Base-by-base conservation (phyloP, 2,113 vertebrate genomes). In the Anoplopoma fimbria region DNA sequence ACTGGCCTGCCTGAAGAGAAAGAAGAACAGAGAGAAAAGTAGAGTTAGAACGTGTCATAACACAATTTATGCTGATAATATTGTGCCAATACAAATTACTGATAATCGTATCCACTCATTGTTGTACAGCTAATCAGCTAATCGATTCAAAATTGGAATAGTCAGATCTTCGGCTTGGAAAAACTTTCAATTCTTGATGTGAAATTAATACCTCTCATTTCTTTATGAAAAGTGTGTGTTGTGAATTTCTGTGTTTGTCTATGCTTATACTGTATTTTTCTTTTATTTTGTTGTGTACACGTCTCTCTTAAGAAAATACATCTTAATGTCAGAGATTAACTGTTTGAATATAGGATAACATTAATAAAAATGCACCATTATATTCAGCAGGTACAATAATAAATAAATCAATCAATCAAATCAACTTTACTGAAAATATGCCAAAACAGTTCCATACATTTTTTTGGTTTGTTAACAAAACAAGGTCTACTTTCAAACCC, bases 1-100 rank as follows among this genome's bases (percentile, higher is more conserved):
- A 94, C 95, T 97, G 78, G 98, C 98, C 91, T 99, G 98, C 90
- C 98, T 99, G 91, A 45, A 74, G 38, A 83, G 60, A 14, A 74
- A 57, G 57, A 82, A 51, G 9, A 70, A 34, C 13, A 65, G 47
- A 40, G 53, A 53, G 6, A 64, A n/a, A 47, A 6, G 42, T 70
- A 49, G 40, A 33, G 4, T 55, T 38, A 74, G 73, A 38, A 25
- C 38, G 12, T 13, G 72, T 49, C 55, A 40, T 13, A 19, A 75
- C 4, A 49, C 68, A 69, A 31, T 61, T 75, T 49, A 70, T 10
- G 73, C 57, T 34, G 40, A 34, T 49, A 58, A 65, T 15, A 77
- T 7, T 27, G n/a, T 7, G 36, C 34, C 2, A 27, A 75, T 53
- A 31, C 3, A 76, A 42, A 67, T 29, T 2, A 13, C 57, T 34